Evolutionary conservation across 2,888 invertebrate species (phyloP), one percentile per base, ranked within the genome.

Genomic region (Harpalus rufipes): DNA sequence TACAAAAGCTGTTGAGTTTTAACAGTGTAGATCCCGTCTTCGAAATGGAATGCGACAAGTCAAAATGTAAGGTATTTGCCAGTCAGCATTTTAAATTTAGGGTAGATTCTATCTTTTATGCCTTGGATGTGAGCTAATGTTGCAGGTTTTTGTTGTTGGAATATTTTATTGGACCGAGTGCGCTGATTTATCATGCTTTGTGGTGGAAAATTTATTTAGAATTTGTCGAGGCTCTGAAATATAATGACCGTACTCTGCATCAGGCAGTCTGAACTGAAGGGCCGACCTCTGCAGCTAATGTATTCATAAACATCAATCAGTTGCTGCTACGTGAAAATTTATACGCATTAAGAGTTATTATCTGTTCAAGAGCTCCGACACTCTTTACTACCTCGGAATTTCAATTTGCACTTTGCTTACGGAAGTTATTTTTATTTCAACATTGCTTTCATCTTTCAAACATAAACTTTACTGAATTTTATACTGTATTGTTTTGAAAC

Each of bases 41-140:
- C 65, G 41, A 78, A 78, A 78, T 84, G 84, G 84, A 84, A 84
- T 84, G 84, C 84, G 84, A 84, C 84, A 84, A 74, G 74, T 85
- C 85, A 85, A 85, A 80, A 85, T 59, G 79, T 68, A 79, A 80
- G 85, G 87, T 87, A 90, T 90, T 89, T 89, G 89, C 90, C 90
- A 90, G 90, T 90, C 90, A 90, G 87, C 87, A 88, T 88, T 89
- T 89, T 90, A 90, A 90, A 90, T 90, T 90, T 89, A 88, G 89
- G 89, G 89, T 90, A 89, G 89, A 89, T 89, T 87, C 88, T 89
- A 89, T 89, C 89, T 86, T 85, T 85, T 85, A 86, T 84, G 85
- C 86, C 86, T 86, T 86, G 85, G 85, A 76, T 85, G 32, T 63
- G 63, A 61, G 63, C 65, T 84, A 84, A 84, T 84, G 84, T 84